phyloP scores from a whole-genome alignment of 2,888 invertebrate genomes.

The Spialia ferax region DNA sequence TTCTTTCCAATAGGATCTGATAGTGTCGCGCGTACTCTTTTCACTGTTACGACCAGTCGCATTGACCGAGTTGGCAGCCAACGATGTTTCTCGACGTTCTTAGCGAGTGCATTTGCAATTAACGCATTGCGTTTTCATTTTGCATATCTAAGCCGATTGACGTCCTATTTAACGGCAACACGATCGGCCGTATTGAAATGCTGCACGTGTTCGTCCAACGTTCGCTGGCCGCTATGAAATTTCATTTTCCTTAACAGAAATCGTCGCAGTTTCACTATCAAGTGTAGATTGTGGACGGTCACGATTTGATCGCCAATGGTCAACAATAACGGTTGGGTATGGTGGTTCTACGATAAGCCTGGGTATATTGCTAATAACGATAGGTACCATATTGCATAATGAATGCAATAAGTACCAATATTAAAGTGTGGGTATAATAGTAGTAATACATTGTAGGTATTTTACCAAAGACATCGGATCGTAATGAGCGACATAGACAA shows the following conservation, averaged over 20 bases:
- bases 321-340: conserved; percentile 17
- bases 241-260: conserved; percentile 55
- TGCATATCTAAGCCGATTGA: conserved; percentile 65
- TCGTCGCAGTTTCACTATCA: conserved; percentile 43
- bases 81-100: conserved; percentile 56
- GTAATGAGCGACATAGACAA: too few relatives aligned
- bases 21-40: conserved; percentile 50
- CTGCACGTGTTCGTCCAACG: conserved; percentile 55
- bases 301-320: conserved; percentile 39
- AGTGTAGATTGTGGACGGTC: conserved; percentile 34
- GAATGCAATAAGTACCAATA: background rate
- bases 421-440: too few relatives aligned
- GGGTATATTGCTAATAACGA: conserved; percentile 40
- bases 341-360: conserved; percentile 19
- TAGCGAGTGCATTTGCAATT: conserved; percentile 67
- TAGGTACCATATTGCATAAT: conserved; percentile 9
- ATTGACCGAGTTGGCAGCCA: conserved; percentile 62
- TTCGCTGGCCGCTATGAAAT: conserved; percentile 53
- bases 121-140: conserved; percentile 67
- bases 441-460: too few relatives aligned
- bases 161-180: conserved; percentile 61
- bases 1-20: background rate
- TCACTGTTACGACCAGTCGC: conserved; percentile 53
- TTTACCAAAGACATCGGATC: too few relatives aligned
- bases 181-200: conserved; percentile 56